Conservation (phyloP, 2,888 invertebrate genomes). For the Oxytorus armatus region DNA sequence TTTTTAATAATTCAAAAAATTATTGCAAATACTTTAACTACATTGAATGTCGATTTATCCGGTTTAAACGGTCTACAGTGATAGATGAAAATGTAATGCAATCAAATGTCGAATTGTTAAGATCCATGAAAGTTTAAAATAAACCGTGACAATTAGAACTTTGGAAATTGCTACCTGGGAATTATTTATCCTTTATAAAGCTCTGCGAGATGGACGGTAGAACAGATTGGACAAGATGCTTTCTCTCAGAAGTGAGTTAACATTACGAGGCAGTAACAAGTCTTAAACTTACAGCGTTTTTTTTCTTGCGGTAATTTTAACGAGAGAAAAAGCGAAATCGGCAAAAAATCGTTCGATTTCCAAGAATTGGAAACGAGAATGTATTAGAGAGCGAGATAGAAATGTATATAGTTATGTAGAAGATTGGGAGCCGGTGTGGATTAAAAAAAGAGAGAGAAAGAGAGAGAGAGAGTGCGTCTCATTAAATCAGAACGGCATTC, state of each 20-base stretch:
- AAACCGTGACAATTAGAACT: too few relatives aligned
- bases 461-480: constrained; percentile 68
- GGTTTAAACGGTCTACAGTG: too few relatives aligned
- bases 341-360: constrained; percentile 26
- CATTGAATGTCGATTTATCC: too few relatives aligned
- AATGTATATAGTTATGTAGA: not conserved
- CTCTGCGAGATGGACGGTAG: too few relatives aligned
- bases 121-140: too few relatives aligned
- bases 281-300: not conserved
- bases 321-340: constrained; percentile 4
- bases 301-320: not conserved
- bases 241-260: not conserved
- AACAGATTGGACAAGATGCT: too few relatives aligned
- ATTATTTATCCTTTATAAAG: too few relatives aligned
- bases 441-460: constrained; percentile 21
- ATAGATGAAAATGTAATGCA: too few relatives aligned
- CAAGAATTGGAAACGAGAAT: constrained; percentile 46
- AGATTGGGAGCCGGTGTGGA: constrained; percentile 17
- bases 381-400: not conserved
- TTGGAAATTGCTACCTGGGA: too few relatives aligned
- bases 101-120: too few relatives aligned
- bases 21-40: too few relatives aligned
- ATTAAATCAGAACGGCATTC: constrained; percentile 85
- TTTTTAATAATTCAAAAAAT: too few relatives aligned
- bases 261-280: not conserved